phyloP scores from a whole-genome alignment of 2,113 vertebrate genomes.

The Gobio gobio region DNA sequence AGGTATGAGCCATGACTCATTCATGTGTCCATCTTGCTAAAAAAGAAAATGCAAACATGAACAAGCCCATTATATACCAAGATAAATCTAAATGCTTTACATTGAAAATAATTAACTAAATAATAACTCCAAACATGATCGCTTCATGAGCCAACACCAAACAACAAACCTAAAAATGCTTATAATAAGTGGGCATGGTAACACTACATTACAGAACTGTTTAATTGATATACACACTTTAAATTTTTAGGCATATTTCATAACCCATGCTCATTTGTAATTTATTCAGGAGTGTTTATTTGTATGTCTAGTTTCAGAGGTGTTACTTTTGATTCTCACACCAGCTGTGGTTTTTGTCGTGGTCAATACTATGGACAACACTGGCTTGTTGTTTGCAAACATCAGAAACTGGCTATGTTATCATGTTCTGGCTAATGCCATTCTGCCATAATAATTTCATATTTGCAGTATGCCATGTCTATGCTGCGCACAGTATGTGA shows the following conservation, averaged over 20 bases:
- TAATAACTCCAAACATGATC: too few relatives aligned
- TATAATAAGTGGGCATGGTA: too few relatives aligned
- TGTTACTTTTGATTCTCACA: neutral
- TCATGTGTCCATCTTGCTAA: too few relatives aligned
- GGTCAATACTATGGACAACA: slow-evolving; percentile 4
- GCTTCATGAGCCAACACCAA: too few relatives aligned
- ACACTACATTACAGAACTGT: neutral
- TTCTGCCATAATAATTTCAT: neutral
- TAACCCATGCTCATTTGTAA: neutral
- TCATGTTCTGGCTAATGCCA: neutral
- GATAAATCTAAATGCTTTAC: too few relatives aligned
- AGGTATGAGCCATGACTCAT: too few relatives aligned
- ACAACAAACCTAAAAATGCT: too few relatives aligned
- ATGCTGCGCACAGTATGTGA: neutral
- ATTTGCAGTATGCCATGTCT: neutral
- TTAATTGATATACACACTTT: neutral
- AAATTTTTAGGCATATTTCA: neutral
- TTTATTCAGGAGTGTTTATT: neutral
- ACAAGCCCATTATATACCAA: too few relatives aligned
- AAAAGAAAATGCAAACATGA: too few relatives aligned
- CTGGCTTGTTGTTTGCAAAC: slow-evolving; percentile 8
- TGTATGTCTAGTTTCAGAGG: neutral
- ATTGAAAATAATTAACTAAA: too few relatives aligned
- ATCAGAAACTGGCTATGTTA: neutral
- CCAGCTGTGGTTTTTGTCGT: neutral